Evolutionary conservation across 2,888 invertebrate genomes (phyloP), one percentile per base, ranked within the genome.

Genomic region (Acanthosepion pharaonis): DNA sequence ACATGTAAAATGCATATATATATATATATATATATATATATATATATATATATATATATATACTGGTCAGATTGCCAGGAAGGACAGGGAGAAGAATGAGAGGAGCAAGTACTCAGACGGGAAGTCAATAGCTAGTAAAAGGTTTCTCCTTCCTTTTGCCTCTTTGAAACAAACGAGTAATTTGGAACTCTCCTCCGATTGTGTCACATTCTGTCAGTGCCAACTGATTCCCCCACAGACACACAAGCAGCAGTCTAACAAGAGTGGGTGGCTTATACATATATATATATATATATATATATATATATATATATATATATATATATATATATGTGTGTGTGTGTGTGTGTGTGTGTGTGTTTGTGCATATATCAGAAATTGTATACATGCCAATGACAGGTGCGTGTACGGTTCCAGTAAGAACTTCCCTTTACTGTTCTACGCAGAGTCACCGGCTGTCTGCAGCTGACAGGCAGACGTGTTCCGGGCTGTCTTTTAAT

Each of bases 331-430:
- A 11, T 9, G 11, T n/a, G 11, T 78, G 28, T 64, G 28, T 78
- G 11, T 28, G 11, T 78, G 11, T 28, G 8, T 78, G 9, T 78
- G 1, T 78, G 9, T 78, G 9, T 78, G 9, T 78, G 9, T 78
- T 28, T 78, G 28, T n/a, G 9, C 28, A 78, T 28, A 78, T 78
- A 3, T 15, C 18, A 8, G 78, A 78, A 78, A 78, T 78, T 78
- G 78, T 78, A 78, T 78, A 78, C 78, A 78, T 78, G 78, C 78
- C 78, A 78, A 78, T 78, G 78, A 78, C 78, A 78, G 78, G 78
- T 78, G 78, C 33, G 78, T 78, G 78, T 33, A 78, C 33, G n/a
- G 78, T 78, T 78, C 78, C 78, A n/a, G 78, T 78, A 78, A 78
- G 78, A 78, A 78, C 78, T 33, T 78, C 78, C 78, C 78, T 78